Conservation (phyloP, 2,113 vertebrate species). For the Platysternon megacephalum region DNA sequence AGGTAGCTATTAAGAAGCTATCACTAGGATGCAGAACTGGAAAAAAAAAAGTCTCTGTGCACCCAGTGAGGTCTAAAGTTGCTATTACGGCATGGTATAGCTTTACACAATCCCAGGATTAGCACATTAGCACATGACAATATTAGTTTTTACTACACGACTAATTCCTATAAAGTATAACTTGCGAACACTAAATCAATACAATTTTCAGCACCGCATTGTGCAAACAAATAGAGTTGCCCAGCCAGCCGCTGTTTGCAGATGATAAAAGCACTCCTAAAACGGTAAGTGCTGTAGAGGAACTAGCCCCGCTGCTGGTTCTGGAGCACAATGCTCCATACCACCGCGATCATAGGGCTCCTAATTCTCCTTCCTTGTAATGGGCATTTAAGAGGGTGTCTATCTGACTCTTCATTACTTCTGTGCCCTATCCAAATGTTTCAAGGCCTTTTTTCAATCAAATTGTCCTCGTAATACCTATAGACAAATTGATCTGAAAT, state of each 20-base stretch:
- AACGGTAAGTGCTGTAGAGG: not conserved
- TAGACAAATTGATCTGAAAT: not conserved
- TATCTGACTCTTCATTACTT: not conserved
- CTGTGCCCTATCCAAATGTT: not conserved
- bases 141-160: constrained; percentile 59
- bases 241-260: constrained; percentile 12
- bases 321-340: not conserved
- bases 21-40: constrained; percentile 46
- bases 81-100: not conserved
- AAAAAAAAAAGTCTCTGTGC: constrained; percentile 39
- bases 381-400: not conserved
- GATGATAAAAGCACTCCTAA: constrained; percentile 15
- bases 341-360: accelerated
- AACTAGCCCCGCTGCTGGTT: constrained; percentile 2
- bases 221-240: constrained; percentile 50
- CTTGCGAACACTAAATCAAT: constrained; percentile 64
- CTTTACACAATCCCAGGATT: not conserved
- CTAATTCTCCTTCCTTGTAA: not conserved
- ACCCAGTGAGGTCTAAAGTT: not conserved
- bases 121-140: constrained; percentile 43
- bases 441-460: not conserved
- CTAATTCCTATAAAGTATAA: constrained; percentile 68
- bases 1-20: constrained; percentile 46
- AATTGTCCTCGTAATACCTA: not conserved
- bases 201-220: constrained; percentile 42